Base-by-base conservation (phyloP, 2,888 invertebrate species). In the Pedicia rivosa region DNA sequence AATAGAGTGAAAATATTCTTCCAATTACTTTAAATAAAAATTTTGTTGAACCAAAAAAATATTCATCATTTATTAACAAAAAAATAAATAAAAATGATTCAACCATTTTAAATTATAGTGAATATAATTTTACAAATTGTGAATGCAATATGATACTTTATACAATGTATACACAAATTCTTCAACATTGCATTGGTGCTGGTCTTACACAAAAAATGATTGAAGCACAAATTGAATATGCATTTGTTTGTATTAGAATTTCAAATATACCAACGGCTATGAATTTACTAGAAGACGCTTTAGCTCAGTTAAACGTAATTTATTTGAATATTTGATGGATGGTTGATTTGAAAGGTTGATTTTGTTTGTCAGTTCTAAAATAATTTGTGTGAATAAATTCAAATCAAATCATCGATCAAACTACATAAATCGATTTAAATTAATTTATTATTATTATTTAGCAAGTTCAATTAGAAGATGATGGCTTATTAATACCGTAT, bases 151-250 rank as follows among this genome's bases (percentile, higher is more conserved):
- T 65, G 9, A 72, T 74, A 41, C 52, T 75, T 31, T 56, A 59
- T 19, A 63, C 67, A 1, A 66, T 68, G 29, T 76, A 74, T 46
- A 61, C 63, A 2, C 69, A 73, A 48, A 57, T 72, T 31, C 57
- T 74, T 24, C 65, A 67, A 1, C 75, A 76, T 49, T 74, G 71
- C 48, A 64, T 62, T 32, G 70, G 69, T 32, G 68, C 35, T 12
- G 70, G 60, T 8, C 56, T 62, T 36, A 51, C 53, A n/a, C 57
- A 63, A 12, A 64, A 67, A 50, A 55, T 68, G 28, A 60, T 70
- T 40, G 64, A 66, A 35, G 66, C 68, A 0, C 67, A 71, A 46
- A 46, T 74, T 39, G 72, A 72, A 48, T 74, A 69, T 38, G 64
- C 67, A 0, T 64, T 68, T 39, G 51, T 74, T 7, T 70, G 70